A percentile compares a stretch with the other conserved stretches of the same genome.
Conservation (phyloP, 2,797 vertebrate genomes). For the Pseudomugil tenellus region DNA sequence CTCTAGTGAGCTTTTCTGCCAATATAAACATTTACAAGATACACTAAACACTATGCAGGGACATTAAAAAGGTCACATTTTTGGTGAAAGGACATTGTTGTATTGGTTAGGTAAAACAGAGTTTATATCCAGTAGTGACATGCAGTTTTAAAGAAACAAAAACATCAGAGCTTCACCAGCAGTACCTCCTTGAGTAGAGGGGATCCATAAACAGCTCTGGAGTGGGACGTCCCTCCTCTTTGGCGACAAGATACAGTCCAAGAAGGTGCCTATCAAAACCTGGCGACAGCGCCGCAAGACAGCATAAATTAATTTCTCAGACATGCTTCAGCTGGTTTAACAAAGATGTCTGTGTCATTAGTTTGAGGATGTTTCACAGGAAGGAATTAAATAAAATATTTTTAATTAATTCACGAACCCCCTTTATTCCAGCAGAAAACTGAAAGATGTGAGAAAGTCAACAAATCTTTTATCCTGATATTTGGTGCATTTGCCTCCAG, state of each 20-base stretch:
- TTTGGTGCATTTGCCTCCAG: too few species aligned
- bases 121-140: neutral
- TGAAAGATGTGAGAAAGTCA: too few species aligned
- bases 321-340: neutral
- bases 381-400: too few species aligned
- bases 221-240: constrained; percentile 86
- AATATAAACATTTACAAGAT: neutral
- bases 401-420: too few species aligned
- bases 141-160: neutral
- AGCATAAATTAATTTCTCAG: neutral
- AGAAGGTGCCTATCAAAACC: constrained; percentile 96
- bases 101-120: neutral
- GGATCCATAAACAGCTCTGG: constrained; percentile 91
- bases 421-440: too few species aligned
- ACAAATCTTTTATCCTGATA: too few species aligned
- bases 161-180: neutral
- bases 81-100: neutral
- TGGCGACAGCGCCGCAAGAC: constrained; percentile 66
- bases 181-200: constrained; percentile 90
- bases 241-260: constrained; percentile 89
- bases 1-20: neutral
- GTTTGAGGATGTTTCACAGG: neutral
- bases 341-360: neutral
- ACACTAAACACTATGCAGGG: neutral
- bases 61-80: neutral